Conservation (phyloP, 2,113 vertebrate species). For the Carlito syrichta region DNA sequence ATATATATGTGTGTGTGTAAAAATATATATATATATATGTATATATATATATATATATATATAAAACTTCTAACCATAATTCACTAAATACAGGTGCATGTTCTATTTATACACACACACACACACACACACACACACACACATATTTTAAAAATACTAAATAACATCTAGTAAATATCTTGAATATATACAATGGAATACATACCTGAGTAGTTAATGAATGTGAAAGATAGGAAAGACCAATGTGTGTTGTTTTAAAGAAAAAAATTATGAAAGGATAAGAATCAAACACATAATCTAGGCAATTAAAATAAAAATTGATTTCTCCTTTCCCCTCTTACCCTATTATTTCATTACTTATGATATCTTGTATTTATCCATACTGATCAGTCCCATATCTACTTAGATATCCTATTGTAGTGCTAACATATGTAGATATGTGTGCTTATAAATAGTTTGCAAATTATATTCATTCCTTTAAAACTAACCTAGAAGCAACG, state of each 20-base stretch:
- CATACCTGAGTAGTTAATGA: neutral
- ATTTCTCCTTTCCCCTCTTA: neutral
- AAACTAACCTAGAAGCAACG: slow-evolving; percentile 30
- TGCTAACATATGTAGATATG: neutral
- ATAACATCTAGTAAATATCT: neutral
- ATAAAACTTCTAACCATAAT: no score
- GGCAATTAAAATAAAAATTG: neutral
- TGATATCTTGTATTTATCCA: neutral
- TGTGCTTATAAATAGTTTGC: neutral
- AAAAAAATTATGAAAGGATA: neutral
- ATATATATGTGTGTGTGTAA: no score
- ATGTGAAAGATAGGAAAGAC: neutral
- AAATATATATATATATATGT: neutral
- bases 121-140: no score
- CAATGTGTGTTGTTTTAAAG: neutral
- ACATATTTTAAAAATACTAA: no score
- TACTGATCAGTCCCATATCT: neutral
- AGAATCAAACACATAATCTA: neutral
- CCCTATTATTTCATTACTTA: neutral
- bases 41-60: no score
- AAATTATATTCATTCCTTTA: slow-evolving; percentile 47
- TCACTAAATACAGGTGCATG: no score
- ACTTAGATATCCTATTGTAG: neutral
- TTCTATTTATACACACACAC: no score
- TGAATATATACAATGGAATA: neutral